phyloP scores from a whole-genome alignment of 2,888 invertebrate genomes.

The Cheilosia vulpina region DNA sequence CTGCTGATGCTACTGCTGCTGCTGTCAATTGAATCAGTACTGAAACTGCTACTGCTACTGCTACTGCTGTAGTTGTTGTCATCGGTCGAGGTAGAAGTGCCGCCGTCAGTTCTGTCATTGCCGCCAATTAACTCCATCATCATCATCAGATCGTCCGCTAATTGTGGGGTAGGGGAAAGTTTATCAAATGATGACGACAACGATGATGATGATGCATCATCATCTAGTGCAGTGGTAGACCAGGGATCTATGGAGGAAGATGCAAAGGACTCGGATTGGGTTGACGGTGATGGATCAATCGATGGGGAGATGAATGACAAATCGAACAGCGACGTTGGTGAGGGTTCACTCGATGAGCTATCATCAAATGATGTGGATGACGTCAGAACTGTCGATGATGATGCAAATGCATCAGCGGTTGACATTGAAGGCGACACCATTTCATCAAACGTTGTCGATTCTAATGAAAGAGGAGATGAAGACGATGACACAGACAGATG shows the following conservation, averaged over 20 bases:
- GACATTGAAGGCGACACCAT: slow-evolving; percentile 58
- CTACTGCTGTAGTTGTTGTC: slow-evolving; percentile 53
- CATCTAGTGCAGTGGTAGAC: slow-evolving; percentile 53
- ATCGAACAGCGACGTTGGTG: slow-evolving; percentile 39
- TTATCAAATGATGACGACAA: slow-evolving; percentile 52
- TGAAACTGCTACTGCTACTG: slow-evolving; percentile 53
- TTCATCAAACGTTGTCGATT: slow-evolving; percentile 44
- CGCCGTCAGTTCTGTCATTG: slow-evolving; percentile 55
- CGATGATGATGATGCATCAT: slow-evolving; percentile 53
- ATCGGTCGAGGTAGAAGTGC: slow-evolving; percentile 68
- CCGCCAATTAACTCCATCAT: slow-evolving; percentile 61
- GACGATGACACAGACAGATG: slow-evolving; percentile 36
- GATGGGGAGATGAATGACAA: slow-evolving; percentile 17
- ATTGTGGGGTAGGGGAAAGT: slow-evolving; percentile 55
- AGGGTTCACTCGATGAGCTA: slow-evolving; percentile 2
- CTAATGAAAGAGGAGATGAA: slow-evolving; percentile 28
- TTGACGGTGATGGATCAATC: slow-evolving; percentile 57
- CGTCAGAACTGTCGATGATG: slow-evolving; percentile 51
- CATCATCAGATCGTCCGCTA: slow-evolving; percentile 59
- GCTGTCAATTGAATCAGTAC: slow-evolving; percentile 49
- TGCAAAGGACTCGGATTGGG: slow-evolving; percentile 56
- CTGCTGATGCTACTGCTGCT: slow-evolving; percentile 62
- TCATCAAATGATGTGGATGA: slow-evolving; percentile 27
- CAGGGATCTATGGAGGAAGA: slow-evolving; percentile 63
- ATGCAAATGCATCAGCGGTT: slow-evolving; percentile 34